phyloP scores from a whole-genome alignment of 2,113 vertebrate species.

The Pluvialis apricaria region DNA sequence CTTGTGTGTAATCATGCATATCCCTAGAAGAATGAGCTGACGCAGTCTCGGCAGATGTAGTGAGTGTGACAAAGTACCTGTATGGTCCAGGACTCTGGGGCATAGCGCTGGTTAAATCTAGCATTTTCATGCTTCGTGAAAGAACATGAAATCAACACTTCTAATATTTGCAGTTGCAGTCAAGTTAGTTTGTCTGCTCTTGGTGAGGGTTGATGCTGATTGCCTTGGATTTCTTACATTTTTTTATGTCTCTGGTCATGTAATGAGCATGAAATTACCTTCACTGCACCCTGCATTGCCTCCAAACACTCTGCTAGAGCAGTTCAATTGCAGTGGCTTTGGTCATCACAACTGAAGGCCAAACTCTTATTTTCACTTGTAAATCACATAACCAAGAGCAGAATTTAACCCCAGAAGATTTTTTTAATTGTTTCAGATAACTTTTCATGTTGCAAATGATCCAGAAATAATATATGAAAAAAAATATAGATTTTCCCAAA shows the following conservation, averaged over 20 bases:
- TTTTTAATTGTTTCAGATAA: background rate
- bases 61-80: background rate
- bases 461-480: background rate
- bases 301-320: background rate
- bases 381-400: background rate
- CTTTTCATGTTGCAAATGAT: background rate
- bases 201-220: background rate
- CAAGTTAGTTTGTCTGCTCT: background rate
- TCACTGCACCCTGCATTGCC: background rate
- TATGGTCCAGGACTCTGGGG: background rate
- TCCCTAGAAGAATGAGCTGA: background rate
- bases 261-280: background rate
- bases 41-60: background rate
- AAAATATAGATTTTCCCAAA: background rate
- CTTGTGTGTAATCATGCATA: background rate
- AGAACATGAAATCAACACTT: background rate
- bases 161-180: background rate
- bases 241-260: background rate
- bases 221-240: background rate
- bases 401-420: background rate
- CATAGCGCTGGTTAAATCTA: background rate
- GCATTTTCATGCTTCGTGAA: background rate
- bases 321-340: background rate
- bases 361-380: background rate
- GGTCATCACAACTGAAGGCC: background rate